Base-by-base conservation (phyloP, 2,113 vertebrate genomes). In the Cepphus grylle region DNA sequence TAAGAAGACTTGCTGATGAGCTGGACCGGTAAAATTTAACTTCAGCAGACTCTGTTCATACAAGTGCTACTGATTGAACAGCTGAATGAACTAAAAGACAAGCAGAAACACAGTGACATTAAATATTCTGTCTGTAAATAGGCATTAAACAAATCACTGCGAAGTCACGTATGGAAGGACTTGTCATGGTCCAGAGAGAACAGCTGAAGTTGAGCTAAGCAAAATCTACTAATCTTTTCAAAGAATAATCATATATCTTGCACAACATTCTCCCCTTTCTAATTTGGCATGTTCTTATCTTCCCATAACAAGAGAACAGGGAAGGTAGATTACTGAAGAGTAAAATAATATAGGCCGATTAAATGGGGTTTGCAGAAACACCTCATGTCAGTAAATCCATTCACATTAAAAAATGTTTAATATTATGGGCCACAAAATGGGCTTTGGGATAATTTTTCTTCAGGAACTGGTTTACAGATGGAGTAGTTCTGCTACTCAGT, bases 1-100 rank as follows among this genome's bases (percentile, higher is more conserved):
- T 99, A 94, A 97, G 98, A 66, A 97, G 92, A 93, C 98, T 98
- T 88, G 98, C 99, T 74, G 95, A 98, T 17, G 95, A 98, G 63
- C 88, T 99, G 90, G 98, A 98, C 32, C 94, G 98, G 99, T 99
- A 98, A 98, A 97, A 63, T 65, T 61, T 72, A 62, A 82, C 79
- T 90, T 90, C 52, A 66, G 27, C 27, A 85, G 36, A 45, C n/a
- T 82, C 43, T 94, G 34, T 22, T 92, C 27, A 49, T 27, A 72
- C 5, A 69, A 81, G 43, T 32, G 77, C 43, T 91, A 47, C 21
- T 81, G 40, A 70, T 2, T 52, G 61, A 82, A 50, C 11, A 84
- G 59, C 59, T 56, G 80, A 66, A 58, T 67, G 32, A 92, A 52
- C 53, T 55, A 29, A 73, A 62, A 58, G 65, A 94, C 40, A n/a